Evolutionary conservation across 2,797 vertebrate species (phyloP).

Genomic region (Pogonophryne albipinna): DNA sequence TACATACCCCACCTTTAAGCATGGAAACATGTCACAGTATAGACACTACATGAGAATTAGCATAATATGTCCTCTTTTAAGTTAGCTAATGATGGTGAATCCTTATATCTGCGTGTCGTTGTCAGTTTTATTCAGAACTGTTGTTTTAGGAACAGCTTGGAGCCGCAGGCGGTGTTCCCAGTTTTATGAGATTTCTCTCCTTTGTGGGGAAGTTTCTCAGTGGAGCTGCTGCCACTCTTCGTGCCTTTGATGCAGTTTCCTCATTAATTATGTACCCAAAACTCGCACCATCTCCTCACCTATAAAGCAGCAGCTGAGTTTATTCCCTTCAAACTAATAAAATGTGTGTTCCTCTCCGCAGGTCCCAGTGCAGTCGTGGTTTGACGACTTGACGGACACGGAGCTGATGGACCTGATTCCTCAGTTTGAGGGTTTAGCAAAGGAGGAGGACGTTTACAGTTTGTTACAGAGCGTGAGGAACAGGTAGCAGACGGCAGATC

Average conservation of each 20-base stretch:
- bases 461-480: constrained; percentile 92
- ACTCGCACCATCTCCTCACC: constrained; percentile 51
- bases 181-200: constrained; percentile 40
- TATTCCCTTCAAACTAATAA: constrained; percentile 20
- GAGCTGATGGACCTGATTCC: constrained; percentile 97
- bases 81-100: constrained; percentile 25
- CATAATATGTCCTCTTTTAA: not conserved
- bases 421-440: constrained; percentile 94
- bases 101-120: constrained; percentile 15
- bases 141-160: constrained; percentile 12
- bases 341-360: constrained; percentile 56
- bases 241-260: constrained; percentile 64
- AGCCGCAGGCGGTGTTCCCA: constrained; percentile 40
- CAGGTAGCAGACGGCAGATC: constrained; percentile 80
- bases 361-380: constrained; percentile 99
- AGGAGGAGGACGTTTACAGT: constrained; percentile 94
- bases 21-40: too few relatives aligned
- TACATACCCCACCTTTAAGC: too few relatives aligned
- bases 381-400: constrained; percentile 97
- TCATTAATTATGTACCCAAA: constrained; percentile 71
- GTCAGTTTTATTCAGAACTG: constrained; percentile 32
- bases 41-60: too few relatives aligned
- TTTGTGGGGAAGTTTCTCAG: constrained; percentile 29
- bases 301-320: constrained; percentile 44
- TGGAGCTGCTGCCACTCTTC: constrained; percentile 53